Evolutionary conservation across 2,113 vertebrate genomes (phyloP), one percentile per base, ranked within the genome.

Genomic region (Mirounga angustirostris): DNA sequence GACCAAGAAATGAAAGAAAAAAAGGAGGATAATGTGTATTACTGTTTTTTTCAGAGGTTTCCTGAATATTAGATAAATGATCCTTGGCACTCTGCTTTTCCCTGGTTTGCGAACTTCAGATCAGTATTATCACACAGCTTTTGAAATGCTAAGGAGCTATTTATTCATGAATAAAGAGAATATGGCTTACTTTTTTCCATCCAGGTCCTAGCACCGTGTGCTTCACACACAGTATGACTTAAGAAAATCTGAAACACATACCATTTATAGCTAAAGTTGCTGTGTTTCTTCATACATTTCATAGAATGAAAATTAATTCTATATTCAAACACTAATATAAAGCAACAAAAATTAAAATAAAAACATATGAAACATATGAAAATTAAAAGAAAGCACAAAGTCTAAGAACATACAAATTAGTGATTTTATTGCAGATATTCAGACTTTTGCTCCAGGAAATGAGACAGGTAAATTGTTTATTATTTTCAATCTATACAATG

Each of bases 1-100:
- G 40, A 61, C 7, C 9, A 63, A 36, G 4, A 79, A 84, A 56
- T 54, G 12, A 59, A 56, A 36, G 6, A 9, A 71, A 43, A 67
- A 54, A 58, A 56, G 1, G 74, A 19, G 63, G 19, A 33, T 7
- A 16, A 50, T 61, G 2, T 50, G 33, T 54, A 2, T 63, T 73
- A 93, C 14, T 24, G 14, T 5, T 46, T 73, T 67, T 30, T 24
- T 85, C 26, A 85, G 50, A n/a, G 26, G 6, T 58, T 93, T 95
- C 58, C 43, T 21, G 67, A 81, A 69, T 74, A 54, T 86, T 87
- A 87, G 26, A 59, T 59, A 86, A 95, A 67, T 91, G 74, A 87
- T 16, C 7, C 2, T 89, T 89, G 30, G 5, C 16, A 73, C 1
- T 54, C 18, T 84, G 16, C 1, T 52, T 71, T 78, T 18, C 79